These are phyloP conservation scores for Spisula subtruncata DNA, from an alignment of 2,888 invertebrate genomes.

Conservation along the genomic window DNA sequence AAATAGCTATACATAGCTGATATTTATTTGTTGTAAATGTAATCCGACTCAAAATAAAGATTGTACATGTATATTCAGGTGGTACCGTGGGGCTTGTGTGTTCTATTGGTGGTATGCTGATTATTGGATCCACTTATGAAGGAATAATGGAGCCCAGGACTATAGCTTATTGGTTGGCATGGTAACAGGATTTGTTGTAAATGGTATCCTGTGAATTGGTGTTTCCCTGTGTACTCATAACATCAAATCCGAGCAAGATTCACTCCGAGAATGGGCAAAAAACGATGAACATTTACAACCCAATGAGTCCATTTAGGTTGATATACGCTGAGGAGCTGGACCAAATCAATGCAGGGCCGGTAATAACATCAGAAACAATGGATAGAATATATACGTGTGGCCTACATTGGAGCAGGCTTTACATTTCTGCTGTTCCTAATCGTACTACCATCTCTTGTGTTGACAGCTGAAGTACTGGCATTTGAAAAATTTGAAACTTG, in stretches of 20 bases:
- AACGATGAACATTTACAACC: constrained; percentile 81
- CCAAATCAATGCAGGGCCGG: constrained; percentile 54
- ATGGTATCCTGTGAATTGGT: constrained; percentile 74
- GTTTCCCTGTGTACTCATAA: constrained; percentile 79
- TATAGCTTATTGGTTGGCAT: constrained; percentile 80
- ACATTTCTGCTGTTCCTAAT: constrained; percentile 66
- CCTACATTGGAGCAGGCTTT: constrained; percentile 56
- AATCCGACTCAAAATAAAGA: too few species aligned
- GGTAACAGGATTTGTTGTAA: constrained; percentile 74
- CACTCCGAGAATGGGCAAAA: constrained; percentile 78
- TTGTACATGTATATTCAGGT: constrained; percentile 76
- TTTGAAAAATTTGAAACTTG: constrained; percentile 66
- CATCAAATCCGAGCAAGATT: constrained; percentile 68
- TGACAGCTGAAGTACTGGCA: constrained; percentile 61
- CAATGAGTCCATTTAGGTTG: constrained; percentile 77
- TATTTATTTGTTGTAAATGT: too few species aligned
- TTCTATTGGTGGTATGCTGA: constrained; percentile 74
- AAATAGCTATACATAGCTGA: too few species aligned
- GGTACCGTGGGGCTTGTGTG: constrained; percentile 74
- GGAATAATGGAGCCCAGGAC: constrained; percentile 77
- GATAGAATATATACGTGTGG: constrained; percentile 64
- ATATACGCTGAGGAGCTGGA: constrained; percentile 77
- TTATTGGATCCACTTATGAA: constrained; percentile 77
- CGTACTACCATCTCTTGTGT: constrained; percentile 63
- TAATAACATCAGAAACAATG: constrained; percentile 68